These are phyloP conservation scores for Omphaloscelis lunosa DNA, from an alignment of 2,888 invertebrate species.

Conservation along the genomic window DNA sequence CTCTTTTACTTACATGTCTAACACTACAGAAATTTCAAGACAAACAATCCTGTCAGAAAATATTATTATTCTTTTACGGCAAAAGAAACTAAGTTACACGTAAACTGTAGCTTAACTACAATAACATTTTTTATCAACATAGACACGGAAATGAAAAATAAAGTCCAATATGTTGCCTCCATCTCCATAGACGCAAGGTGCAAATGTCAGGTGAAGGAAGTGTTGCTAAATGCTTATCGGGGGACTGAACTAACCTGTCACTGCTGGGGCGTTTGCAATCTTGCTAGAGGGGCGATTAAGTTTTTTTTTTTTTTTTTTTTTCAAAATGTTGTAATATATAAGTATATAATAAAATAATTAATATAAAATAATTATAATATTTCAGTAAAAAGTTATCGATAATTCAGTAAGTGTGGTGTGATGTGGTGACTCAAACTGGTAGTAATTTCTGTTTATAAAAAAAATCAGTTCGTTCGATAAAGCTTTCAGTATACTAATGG, in stretches of 20 bases:
- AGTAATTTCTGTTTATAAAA: neutral
- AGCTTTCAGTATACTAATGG: neutral
- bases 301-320: slow-evolving; percentile 9
- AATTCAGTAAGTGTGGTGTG: neutral
- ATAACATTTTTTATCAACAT: slow-evolving; percentile 13
- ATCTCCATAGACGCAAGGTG: slow-evolving; percentile 51
- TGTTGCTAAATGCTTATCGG: slow-evolving; percentile 54
- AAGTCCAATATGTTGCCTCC: slow-evolving; percentile 38
- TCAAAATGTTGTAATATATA: neutral
- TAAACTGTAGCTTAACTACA: neutral
- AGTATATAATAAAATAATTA: too few species aligned
- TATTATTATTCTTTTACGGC: neutral
- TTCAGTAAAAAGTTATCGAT: neutral
- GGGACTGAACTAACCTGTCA: slow-evolving; percentile 57
- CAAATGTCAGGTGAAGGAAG: slow-evolving; percentile 52
- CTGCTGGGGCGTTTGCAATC: slow-evolving; percentile 27
- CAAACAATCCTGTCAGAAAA: neutral
- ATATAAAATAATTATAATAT: too few species aligned
- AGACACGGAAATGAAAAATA: slow-evolving; percentile 53
- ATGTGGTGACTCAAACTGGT: neutral
- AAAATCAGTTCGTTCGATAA: neutral
- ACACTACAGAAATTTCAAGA: neutral
- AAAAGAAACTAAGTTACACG: neutral
- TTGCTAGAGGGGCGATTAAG: neutral
- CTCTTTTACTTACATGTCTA: neutral